Conservation (phyloP, 1,140 invertebrate species). For the Acyrthosiphon pisum region DNA sequence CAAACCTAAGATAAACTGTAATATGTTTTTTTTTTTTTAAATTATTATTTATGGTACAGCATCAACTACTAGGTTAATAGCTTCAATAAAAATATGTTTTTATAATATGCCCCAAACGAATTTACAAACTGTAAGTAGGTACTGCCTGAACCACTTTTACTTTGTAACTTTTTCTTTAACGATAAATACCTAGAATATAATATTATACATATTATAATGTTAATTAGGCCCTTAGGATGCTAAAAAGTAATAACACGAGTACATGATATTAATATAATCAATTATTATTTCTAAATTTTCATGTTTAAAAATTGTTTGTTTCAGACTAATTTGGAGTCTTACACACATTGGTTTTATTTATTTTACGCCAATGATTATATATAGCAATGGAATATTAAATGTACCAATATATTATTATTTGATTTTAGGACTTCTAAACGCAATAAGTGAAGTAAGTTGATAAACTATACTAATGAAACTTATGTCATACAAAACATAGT, state of each 20-base stretch:
- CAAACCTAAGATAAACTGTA: not conserved
- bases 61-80: too few species aligned
- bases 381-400: not conserved
- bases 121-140: too few species aligned
- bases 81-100: too few species aligned
- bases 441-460: constrained; percentile 3
- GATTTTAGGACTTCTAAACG: not conserved
- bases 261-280: not conserved
- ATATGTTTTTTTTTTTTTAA: too few species aligned
- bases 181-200: not conserved
- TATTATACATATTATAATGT: not conserved
- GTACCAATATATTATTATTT: constrained; percentile 35
- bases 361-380: constrained; percentile 1
- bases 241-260: not conserved
- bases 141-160: not conserved
- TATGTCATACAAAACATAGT: not conserved
- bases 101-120: not conserved
- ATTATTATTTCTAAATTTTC: not conserved
- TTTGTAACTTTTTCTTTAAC: not conserved
- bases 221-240: not conserved
- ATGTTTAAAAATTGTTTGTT: constrained; percentile 25
- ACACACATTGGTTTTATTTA: not conserved
- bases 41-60: too few species aligned
- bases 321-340: constrained; percentile 15
- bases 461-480: not conserved